These are phyloP conservation scores for Misgurnus mizolepis DNA, from an alignment of 2,113 vertebrate species.

Conservation along the genomic window DNA sequence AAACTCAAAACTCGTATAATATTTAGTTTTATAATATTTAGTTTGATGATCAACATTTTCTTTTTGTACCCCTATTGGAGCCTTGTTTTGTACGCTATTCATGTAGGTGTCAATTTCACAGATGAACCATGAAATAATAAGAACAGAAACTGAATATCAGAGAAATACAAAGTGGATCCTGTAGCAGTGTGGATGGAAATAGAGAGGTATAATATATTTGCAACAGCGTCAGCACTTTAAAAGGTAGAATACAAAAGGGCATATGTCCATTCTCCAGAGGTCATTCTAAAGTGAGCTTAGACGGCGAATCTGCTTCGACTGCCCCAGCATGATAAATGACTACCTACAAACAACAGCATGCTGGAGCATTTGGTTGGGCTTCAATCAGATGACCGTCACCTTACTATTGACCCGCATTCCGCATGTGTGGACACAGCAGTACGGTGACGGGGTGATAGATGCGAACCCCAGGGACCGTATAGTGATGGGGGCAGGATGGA, in stretches of 20 bases:
- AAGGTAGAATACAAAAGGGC: constrained; percentile 8
- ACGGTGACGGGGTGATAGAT: constrained; percentile 40
- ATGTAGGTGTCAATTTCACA: no score
- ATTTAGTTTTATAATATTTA: no score
- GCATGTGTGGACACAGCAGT: constrained; percentile 27
- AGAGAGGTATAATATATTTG: constrained; percentile 3
- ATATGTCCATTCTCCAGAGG: constrained; percentile 16
- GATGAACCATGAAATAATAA: no score
- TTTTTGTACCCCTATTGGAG: no score
- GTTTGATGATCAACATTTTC: no score
- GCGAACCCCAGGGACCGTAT: constrained; percentile 24
- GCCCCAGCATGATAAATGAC: constrained; percentile 28
- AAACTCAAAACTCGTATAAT: no score
- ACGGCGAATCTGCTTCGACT: neutral
- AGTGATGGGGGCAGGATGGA: constrained; percentile 39
- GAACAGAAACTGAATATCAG: neutral
- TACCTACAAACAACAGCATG: constrained; percentile 12
- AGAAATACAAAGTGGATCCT: neutral
- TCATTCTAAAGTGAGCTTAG: constrained; percentile 13
- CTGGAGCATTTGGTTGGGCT: constrained; percentile 18
- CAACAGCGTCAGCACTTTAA: neutral
- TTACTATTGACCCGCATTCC: constrained; percentile 48
- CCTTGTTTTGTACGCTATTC: no score
- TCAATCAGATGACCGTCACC: constrained; percentile 45
- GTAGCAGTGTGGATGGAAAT: neutral